A percentile compares a stretch with the other conserved stretches of the same genome.
phyloP scores from a whole-genome alignment of 1,140 invertebrate genomes.

The Cotesia vestalis region DNA sequence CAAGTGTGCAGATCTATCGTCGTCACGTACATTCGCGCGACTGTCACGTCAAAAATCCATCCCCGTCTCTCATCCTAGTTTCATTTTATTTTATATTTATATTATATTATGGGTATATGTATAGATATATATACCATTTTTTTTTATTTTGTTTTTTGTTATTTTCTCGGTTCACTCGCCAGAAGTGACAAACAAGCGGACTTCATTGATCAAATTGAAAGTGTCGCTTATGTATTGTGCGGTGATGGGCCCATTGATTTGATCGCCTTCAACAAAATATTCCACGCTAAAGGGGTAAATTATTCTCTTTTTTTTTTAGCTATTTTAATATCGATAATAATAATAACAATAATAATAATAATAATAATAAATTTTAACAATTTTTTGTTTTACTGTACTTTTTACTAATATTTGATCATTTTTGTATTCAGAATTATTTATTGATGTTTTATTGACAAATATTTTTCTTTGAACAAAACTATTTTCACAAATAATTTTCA shows the following conservation, averaged over 20 bases:
- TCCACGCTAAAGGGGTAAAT: slow-evolving; percentile 83
- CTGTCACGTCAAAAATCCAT: slow-evolving; percentile 22
- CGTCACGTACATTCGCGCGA: slow-evolving; percentile 22
- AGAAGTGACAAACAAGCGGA: slow-evolving; percentile 85
- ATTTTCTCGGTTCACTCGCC: slow-evolving; percentile 38
- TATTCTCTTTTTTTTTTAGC: slow-evolving; percentile 12
- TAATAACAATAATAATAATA: slow-evolving; percentile 14
- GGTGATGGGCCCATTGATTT: slow-evolving; percentile 76
- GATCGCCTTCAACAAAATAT: slow-evolving; percentile 78
- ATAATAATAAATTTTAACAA: neutral
- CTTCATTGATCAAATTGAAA: slow-evolving; percentile 84
- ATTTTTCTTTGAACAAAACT: too few relatives aligned
- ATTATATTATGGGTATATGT: too few relatives aligned
- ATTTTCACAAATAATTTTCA: too few relatives aligned
- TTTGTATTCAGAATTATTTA: too few relatives aligned
- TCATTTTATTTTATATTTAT: slow-evolving; percentile 42
- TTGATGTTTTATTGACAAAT: too few relatives aligned
- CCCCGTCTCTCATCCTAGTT: slow-evolving; percentile 31
- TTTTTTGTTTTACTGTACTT: too few relatives aligned
- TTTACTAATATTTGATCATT: too few relatives aligned
- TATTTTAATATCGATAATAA: slow-evolving; percentile 8
- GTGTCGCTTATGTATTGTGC: slow-evolving; percentile 83
- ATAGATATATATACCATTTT: neutral
- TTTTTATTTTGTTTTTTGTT: slow-evolving; percentile 30
- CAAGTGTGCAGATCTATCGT: slow-evolving; percentile 25